Percentiles rank a stretch among this genome's conserved stretches.
These are phyloP conservation scores for Tetragonula clypearis DNA, from an alignment of 1,140 invertebrate genomes.

Conservation along the genomic window DNA sequence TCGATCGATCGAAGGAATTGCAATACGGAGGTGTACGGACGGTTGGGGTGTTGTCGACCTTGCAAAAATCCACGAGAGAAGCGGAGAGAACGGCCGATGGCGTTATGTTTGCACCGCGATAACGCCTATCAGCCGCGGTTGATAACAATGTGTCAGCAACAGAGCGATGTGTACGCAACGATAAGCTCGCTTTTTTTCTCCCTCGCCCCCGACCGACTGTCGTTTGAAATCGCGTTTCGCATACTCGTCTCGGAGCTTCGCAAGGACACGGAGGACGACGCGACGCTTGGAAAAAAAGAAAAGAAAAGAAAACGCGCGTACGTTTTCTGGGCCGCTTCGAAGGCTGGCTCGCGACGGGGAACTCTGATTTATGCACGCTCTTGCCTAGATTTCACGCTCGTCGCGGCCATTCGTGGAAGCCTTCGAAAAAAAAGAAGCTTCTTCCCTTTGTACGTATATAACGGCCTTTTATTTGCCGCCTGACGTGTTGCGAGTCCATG, in stretches of 20 bases:
- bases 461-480: not conserved
- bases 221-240: not conserved
- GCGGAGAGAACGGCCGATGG: not conserved
- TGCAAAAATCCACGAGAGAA: not conserved
- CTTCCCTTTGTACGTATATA: not conserved
- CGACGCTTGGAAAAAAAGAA: not conserved
- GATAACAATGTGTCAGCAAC: constrained; percentile 6
- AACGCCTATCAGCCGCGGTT: not conserved
- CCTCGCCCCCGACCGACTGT: not conserved
- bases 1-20: not conserved
- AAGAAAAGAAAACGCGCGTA: not conserved
- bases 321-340: constrained; percentile 5
- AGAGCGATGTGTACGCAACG: not conserved
- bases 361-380: constrained; percentile 16
- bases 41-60: not conserved
- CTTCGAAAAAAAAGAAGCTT: not conserved
- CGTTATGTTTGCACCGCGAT: constrained; percentile 18
- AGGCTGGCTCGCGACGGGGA: not conserved
- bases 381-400: not conserved
- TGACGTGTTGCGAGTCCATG: not conserved
- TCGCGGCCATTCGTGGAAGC: not conserved
- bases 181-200: not conserved
- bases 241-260: not conserved
- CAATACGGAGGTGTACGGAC: not conserved
- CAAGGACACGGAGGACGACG: constrained; percentile 4